Percentiles rank a stretch among this genome's conserved stretches.
phyloP scores from a whole-genome alignment of 2,888 invertebrate genomes.

The Polydrusus pterygomalis region DNA sequence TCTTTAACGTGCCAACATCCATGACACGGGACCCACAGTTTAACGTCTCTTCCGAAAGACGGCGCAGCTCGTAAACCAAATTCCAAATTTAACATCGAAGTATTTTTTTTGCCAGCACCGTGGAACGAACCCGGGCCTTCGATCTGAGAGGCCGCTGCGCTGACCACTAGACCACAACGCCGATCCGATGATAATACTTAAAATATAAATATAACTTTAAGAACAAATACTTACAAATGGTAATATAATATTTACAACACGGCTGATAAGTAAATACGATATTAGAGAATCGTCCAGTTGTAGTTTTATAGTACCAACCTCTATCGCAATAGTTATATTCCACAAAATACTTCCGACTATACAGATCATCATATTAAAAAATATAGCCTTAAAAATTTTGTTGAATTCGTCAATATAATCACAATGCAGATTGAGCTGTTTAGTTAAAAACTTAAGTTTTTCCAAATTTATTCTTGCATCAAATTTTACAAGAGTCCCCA shows the following conservation, averaged over 20 bases:
- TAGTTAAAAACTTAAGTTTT: background rate
- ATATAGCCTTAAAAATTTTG: background rate
- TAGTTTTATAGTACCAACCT: background rate
- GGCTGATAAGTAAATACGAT: background rate
- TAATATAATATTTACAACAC: conserved; percentile 1
- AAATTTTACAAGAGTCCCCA: background rate
- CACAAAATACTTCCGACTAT: background rate
- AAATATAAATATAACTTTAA: too few relatives aligned
- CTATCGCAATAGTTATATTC: background rate
- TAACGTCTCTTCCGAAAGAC: too few relatives aligned
- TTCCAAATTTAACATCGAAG: too few relatives aligned
- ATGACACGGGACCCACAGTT: too few relatives aligned
- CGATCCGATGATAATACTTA: too few relatives aligned
- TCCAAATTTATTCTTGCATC: background rate
- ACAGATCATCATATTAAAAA: background rate
- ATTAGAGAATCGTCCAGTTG: background rate
- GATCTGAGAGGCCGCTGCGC: too few relatives aligned
- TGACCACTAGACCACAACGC: too few relatives aligned
- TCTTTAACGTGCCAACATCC: too few relatives aligned
- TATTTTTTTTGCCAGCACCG: too few relatives aligned
- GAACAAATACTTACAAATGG: conserved; percentile 1
- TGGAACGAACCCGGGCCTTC: too few relatives aligned
- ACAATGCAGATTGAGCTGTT: background rate
- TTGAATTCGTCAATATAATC: conserved; percentile 1
- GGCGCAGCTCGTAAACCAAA: too few relatives aligned